phyloP scores from a whole-genome alignment of 2,113 vertebrate species.

The Australoheros scitulus region DNA sequence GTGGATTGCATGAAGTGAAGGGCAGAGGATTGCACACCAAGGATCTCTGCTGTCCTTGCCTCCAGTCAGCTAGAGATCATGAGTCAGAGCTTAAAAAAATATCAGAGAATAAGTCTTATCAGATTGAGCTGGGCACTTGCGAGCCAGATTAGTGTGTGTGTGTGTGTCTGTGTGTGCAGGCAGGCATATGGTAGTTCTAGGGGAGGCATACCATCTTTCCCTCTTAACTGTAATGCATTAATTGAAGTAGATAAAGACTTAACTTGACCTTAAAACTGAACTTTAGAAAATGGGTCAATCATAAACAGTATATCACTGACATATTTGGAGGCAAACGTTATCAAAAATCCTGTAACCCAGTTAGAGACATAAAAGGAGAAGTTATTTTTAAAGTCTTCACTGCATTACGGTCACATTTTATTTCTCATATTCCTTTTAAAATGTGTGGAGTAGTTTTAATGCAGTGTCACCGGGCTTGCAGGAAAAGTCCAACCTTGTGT shows the following conservation, averaged over 20 bases:
- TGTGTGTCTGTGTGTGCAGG: background rate
- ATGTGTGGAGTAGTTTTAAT: background rate
- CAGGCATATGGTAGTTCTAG: background rate
- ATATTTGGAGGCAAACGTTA: background rate
- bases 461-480: background rate
- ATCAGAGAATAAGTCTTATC: slow-evolving; percentile 32
- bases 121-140: slow-evolving; percentile 12
- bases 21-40: slow-evolving; percentile 38
- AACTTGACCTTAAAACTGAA: slow-evolving; percentile 1
- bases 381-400: background rate
- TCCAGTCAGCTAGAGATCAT: slow-evolving; percentile 44
- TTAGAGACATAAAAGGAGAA: background rate
- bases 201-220: background rate
- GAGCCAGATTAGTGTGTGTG: background rate
- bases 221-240: slow-evolving; percentile 5
- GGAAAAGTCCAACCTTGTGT: background rate
- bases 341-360: background rate
- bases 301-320: background rate
- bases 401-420: background rate
- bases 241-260: slow-evolving; percentile 22
- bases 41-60: slow-evolving; percentile 48
- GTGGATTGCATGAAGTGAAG: slow-evolving; percentile 25
- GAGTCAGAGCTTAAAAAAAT: slow-evolving; percentile 52
- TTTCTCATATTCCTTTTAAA: background rate
- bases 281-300: slow-evolving; percentile 27